These are phyloP conservation scores for Lindbergichthys nudifrons DNA, from an alignment of 2,797 vertebrate genomes.

Conservation along the genomic window DNA sequence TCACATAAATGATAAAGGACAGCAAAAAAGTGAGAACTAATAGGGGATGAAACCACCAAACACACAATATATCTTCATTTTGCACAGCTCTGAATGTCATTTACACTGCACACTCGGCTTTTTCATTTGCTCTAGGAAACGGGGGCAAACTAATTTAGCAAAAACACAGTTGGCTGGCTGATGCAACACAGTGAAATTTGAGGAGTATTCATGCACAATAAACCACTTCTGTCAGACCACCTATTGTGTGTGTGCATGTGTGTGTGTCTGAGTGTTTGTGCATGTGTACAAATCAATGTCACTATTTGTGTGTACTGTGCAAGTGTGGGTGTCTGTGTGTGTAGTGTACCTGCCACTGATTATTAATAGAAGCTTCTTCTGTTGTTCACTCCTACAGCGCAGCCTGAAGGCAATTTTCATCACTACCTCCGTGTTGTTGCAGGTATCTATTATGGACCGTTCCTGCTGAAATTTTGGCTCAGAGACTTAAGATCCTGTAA, in stretches of 20 bases:
- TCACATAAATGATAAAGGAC: neutral
- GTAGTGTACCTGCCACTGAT: conserved; percentile 67
- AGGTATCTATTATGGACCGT: conserved; percentile 49
- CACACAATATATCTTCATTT: conserved; percentile 18
- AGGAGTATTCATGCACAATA: conserved; percentile 79
- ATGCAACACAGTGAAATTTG: conserved; percentile 84
- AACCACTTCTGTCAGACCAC: conserved; percentile 80
- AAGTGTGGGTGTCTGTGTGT: conserved; percentile 54
- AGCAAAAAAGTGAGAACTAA: conserved; percentile 14
- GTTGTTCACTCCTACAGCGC: conserved; percentile 73
- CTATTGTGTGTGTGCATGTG: conserved; percentile 61
- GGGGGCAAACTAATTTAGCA: conserved; percentile 78
- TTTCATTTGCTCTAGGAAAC: conserved; percentile 75
- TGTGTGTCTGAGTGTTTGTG: conserved; percentile 30
- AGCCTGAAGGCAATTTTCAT: conserved; percentile 77
- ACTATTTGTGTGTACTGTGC: conserved; percentile 61
- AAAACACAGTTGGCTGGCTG: conserved; percentile 78
- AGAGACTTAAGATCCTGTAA: conserved; percentile 43
- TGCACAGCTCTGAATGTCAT: conserved; percentile 42
- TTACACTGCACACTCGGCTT: conserved; percentile 55
- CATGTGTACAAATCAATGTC: conserved; percentile 62
- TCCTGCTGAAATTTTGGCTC: conserved; percentile 40
- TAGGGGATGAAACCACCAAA: neutral
- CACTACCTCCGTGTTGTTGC: conserved; percentile 62
- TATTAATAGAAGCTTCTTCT: conserved; percentile 66